Evolutionary conservation across 2,888 invertebrate species (phyloP).

Genomic region (Orthosia gothica): DNA sequence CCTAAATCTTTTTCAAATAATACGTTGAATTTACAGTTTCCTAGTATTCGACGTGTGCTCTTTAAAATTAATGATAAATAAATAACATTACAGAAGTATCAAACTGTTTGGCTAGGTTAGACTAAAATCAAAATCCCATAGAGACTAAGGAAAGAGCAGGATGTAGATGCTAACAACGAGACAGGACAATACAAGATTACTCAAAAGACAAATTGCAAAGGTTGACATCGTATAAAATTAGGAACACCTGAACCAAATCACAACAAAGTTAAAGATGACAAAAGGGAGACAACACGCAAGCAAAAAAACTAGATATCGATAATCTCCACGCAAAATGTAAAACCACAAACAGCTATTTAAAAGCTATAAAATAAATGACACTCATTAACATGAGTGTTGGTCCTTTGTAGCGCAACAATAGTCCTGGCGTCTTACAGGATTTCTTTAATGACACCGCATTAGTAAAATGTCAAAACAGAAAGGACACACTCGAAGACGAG

Average conservation of each 20-base stretch:
- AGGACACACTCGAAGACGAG: conserved; percentile 84
- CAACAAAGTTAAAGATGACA: conserved; percentile 51
- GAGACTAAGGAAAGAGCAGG: not conserved
- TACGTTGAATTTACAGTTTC: too few relatives aligned
- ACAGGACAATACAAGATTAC: not conserved
- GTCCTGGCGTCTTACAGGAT: conserved; percentile 81
- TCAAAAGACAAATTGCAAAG: conserved; percentile 9
- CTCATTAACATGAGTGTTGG: conserved; percentile 87
- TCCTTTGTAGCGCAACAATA: conserved; percentile 82
- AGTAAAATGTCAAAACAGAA: conserved; percentile 91
- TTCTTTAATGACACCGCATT: conserved; percentile 87
- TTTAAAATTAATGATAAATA: too few relatives aligned
- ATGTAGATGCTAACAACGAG: not conserved
- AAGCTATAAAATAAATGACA: conserved; percentile 88
- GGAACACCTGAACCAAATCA: conserved; percentile 23
- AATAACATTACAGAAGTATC: too few relatives aligned
- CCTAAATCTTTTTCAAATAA: too few relatives aligned
- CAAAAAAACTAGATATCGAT: conserved; percentile 72
- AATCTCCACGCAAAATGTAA: conserved; percentile 84
- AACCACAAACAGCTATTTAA: conserved; percentile 87
- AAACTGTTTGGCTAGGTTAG: not conserved
- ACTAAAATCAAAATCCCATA: not conserved
- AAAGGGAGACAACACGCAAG: conserved; percentile 56
- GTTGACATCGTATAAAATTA: not conserved
- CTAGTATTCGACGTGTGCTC: too few relatives aligned